Base-by-base conservation (phyloP, 2,888 invertebrate species). In the Macropis europaea region DNA sequence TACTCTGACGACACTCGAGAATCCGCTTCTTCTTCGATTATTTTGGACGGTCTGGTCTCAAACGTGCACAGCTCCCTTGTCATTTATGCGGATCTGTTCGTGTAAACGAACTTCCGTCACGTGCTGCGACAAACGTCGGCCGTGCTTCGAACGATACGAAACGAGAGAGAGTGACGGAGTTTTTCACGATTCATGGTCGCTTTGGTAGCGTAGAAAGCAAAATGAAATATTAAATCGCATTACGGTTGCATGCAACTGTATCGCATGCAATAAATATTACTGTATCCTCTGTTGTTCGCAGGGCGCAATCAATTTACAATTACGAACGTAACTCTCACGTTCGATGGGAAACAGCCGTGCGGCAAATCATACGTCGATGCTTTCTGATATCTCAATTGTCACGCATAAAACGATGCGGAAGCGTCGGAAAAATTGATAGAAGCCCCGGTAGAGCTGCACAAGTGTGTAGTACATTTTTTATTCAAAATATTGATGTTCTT, bases 401-500 rank as follows among this genome's bases (percentile, higher is more conserved):
- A n/a, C 7, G 6, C 45, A 45, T 3, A 38, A 22, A 5, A n/a
- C 22, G 4, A 45, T 22, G 24, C 5, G 9, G 22, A 26, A 7
- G 1, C n/a, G 2, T 22, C 4, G 26, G 43, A 19, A 13, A 43
- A 17, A 28, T 3, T 32, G 15, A 30, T 30, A 24, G 28, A 34
- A 22, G 45, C 34, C 26, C 7, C 2, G 22, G 3, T 7, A n/a
- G 2, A 48, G 15, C 26, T 11, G 6, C 28, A n/a, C 26, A 50
- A 24, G 11, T 73, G 22, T 61, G 38, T 50, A 52, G 28, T 48
- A 70, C 62, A 26, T 75, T 81, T 81, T 81, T 81, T 81, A 81
- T 81, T 79, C 71, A 81, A 81, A 81, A 81, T 81, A 81, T 81
- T 63, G 69, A 54, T 68, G 47, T 52, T 75, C 72, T 15, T 67